Base-by-base conservation (phyloP, 2,888 invertebrate species). In the Amblyjoppa proteus region DNA sequence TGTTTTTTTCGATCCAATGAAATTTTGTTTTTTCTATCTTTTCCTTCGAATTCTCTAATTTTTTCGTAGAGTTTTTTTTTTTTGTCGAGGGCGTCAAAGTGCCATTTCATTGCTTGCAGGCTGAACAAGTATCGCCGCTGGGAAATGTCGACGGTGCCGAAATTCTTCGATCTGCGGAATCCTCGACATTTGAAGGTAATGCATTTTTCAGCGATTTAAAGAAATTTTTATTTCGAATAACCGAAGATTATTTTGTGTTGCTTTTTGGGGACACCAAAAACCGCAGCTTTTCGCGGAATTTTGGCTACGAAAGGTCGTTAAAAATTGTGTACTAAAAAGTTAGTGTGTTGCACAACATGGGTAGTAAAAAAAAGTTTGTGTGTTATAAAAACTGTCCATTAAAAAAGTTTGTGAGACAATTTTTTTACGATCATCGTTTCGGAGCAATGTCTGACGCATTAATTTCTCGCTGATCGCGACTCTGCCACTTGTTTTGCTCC, bases 131-230 rank as follows among this genome's bases (percentile, higher is more conserved):
- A 83, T n/a, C 76, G 88, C 3, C 92, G 93, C 3, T 91, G 81
- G 87, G 93, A 93, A 83, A 91, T 93, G 25, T 88, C 91, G 1
- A 83, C 91, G 16, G 77, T 78, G 41, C 90, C 91, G 70, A 76
- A 81, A 73, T 93, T 92, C 85, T 89, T 93, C 90, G 94, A 94
- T 87, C 91, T 94, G 56, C 92, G 94, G 77, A 92, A 94, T 34
- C 95, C 95, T 31, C 92, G 94, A 20, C 79, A 76, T 74, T 90
- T 94, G 38, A 95, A 94, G 94, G 94, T 94, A 90, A 92, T 92
- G 25, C n/a, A 53, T 11, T 45, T 31, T 73, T 13, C 13, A 13
- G 13, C 45, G 13, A 45, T 38, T 38, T 0, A 38, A 9, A 2
- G 9, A 2, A 2, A 2, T 90, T 88, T 77, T 88, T 89, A 75